Evolutionary conservation across 2,888 invertebrate genomes (phyloP).

Genomic region (Pediacus dermestoides): DNA sequence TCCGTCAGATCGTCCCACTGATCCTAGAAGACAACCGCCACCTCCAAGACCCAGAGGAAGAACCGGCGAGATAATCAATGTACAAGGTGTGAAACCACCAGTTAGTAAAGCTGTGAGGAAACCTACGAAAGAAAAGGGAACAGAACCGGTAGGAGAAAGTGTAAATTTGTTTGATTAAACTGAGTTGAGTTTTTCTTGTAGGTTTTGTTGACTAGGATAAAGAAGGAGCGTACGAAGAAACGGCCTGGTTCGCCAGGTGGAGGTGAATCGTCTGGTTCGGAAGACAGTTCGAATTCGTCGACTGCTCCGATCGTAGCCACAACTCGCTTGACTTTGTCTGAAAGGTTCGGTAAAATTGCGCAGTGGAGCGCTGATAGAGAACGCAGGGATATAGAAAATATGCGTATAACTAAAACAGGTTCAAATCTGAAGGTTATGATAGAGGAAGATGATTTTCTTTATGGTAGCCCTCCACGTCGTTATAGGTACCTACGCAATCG

Average conservation of each 20-base stretch:
- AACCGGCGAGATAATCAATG: constrained; percentile 46
- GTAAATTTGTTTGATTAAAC: constrained; percentile 5
- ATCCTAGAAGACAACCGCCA: constrained; percentile 54
- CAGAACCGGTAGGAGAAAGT: constrained; percentile 46
- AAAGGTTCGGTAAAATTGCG: constrained; percentile 88
- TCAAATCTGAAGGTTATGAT: constrained; percentile 76
- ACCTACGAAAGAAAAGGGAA: constrained; percentile 41
- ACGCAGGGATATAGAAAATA: constrained; percentile 79
- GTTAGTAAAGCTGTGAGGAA: constrained; percentile 40
- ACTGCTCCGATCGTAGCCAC: constrained; percentile 61
- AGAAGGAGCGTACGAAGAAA: constrained; percentile 46
- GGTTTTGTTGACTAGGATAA: constrained; percentile 46
- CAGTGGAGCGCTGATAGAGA: constrained; percentile 78
- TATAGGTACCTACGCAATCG: too few species aligned
- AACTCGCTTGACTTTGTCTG: constrained; percentile 70
- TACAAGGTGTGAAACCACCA: constrained; percentile 56
- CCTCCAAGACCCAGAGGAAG: constrained; percentile 58
- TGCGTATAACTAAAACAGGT: constrained; percentile 77
- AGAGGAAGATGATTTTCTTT: constrained; percentile 57
- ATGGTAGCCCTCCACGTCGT: constrained; percentile 56
- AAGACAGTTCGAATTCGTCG: constrained; percentile 58
- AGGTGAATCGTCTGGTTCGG: constrained; percentile 59
- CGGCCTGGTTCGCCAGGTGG: constrained; percentile 50
- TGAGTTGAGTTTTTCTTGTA: constrained; percentile 18
- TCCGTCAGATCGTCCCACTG: constrained; percentile 44